Conservation (phyloP, 1,140 invertebrate species). For the Holcopasites calliopsidis region DNA sequence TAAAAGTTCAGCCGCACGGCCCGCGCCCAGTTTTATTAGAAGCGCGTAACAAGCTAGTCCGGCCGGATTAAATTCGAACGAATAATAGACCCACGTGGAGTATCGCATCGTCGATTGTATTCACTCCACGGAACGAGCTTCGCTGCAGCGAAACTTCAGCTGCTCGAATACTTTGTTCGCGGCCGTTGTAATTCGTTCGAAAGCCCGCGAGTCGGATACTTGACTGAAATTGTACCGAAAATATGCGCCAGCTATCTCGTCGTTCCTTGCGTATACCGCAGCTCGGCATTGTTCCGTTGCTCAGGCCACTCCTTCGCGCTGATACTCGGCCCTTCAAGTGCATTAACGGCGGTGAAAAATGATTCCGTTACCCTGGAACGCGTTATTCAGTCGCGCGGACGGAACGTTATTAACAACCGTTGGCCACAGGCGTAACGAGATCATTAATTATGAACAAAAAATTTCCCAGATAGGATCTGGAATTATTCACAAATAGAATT, state of each 20-base stretch:
- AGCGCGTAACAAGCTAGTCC: conserved; percentile 5
- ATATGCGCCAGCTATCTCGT: conserved; percentile 8
- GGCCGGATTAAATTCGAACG: not conserved
- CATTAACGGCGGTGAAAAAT: conserved; percentile 27
- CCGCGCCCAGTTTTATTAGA: not conserved
- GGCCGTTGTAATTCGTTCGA: not conserved
- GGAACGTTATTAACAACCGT: conserved; percentile 12
- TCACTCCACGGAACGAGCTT: not conserved
- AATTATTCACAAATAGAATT: not conserved
- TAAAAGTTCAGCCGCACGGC: conserved; percentile 39
- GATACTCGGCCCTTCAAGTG: not conserved
- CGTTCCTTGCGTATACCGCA: not conserved
- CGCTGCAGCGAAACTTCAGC: not conserved
- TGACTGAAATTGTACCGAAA: conserved; percentile 13
- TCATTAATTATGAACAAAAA: not conserved
- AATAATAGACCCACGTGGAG: not conserved
- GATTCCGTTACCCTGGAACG: conserved; percentile 31
- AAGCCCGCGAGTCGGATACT: not conserved
- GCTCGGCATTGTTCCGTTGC: not conserved
- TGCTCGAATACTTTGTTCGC: not conserved
- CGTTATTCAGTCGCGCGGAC: conserved; percentile 23
- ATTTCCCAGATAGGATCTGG: not conserved
- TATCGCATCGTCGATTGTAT: conserved; percentile 9
- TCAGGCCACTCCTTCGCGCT: conserved; percentile 4
- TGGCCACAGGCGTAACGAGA: not conserved